phyloP scores from a whole-genome alignment of 1,140 invertebrate genomes.

The Ceratitis capitata region DNA sequence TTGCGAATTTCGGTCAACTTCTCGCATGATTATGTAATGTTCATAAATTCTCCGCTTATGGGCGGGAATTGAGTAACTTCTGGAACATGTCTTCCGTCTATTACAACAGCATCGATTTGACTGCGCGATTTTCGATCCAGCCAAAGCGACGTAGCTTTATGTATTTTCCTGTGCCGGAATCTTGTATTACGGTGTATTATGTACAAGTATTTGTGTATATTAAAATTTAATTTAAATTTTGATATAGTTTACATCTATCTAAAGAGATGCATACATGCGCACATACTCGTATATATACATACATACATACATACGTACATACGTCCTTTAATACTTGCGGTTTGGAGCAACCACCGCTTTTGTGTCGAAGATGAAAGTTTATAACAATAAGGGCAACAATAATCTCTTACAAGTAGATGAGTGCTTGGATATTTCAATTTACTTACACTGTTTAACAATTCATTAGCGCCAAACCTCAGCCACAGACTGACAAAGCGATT shows the following conservation, averaged over 20 bases:
- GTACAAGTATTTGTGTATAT: no score
- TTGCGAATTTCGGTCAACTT: no score
- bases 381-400: slow-evolving; percentile 1
- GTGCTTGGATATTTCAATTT: neutral
- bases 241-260: neutral
- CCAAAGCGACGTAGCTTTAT: no score
- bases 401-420: neutral
- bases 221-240: no score
- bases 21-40: no score
- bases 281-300: neutral
- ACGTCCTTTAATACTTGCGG: neutral
- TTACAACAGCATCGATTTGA: no score
- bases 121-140: no score
- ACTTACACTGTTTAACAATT: slow-evolving; percentile 32
- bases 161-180: no score
- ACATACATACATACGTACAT: neutral
- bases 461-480: slow-evolving; percentile 15
- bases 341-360: neutral
- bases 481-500: slow-evolving; percentile 25
- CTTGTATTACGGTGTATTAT: no score
- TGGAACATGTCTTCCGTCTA: no score
- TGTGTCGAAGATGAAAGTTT: neutral
- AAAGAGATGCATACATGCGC: neutral
- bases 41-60: no score
- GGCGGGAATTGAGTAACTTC: no score